Evolutionary conservation across 2,888 invertebrate genomes (phyloP).

Genomic region (Leptopilina myrica): DNA sequence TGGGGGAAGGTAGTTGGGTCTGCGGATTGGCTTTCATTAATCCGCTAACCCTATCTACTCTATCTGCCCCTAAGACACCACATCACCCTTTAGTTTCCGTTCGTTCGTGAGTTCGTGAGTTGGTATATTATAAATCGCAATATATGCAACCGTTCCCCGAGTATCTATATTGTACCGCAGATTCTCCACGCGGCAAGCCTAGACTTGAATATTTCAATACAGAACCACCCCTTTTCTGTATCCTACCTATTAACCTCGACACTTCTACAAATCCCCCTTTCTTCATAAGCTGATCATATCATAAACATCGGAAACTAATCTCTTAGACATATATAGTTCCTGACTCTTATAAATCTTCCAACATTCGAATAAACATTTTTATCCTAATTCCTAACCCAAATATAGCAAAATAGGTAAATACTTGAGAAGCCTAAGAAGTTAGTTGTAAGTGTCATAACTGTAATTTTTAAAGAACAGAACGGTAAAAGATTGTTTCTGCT

Average conservation of each 20-base stretch:
- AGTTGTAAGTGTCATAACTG: too few relatives aligned
- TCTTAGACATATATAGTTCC: neutral
- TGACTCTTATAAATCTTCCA: too few relatives aligned
- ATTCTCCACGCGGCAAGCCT: conserved; percentile 67
- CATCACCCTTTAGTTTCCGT: conserved; percentile 48
- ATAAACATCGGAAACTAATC: conserved; percentile 24
- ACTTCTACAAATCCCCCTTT: conserved; percentile 43
- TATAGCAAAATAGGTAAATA: too few relatives aligned
- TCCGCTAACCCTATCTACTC: conserved; percentile 72
- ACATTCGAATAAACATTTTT: too few relatives aligned
- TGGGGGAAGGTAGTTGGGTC: conserved; percentile 59
- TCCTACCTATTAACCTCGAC: conserved; percentile 75
- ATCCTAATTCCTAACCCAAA: too few relatives aligned
- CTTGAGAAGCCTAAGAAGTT: too few relatives aligned
- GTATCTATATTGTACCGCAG: conserved; percentile 69
- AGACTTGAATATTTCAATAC: conserved; percentile 75
- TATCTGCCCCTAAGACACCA: conserved; percentile 51
- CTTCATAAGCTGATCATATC: neutral
- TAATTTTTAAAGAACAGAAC: too few relatives aligned
- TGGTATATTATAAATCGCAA: conserved; percentile 73
- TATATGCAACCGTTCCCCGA: conserved; percentile 62
- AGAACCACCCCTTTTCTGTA: conserved; percentile 73
- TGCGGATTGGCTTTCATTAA: conserved; percentile 76
- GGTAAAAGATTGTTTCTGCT: too few relatives aligned
- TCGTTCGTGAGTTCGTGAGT: conserved; percentile 50